phyloP scores from a whole-genome alignment of 1,140 invertebrate genomes.

The Lasioglossum baleicum region DNA sequence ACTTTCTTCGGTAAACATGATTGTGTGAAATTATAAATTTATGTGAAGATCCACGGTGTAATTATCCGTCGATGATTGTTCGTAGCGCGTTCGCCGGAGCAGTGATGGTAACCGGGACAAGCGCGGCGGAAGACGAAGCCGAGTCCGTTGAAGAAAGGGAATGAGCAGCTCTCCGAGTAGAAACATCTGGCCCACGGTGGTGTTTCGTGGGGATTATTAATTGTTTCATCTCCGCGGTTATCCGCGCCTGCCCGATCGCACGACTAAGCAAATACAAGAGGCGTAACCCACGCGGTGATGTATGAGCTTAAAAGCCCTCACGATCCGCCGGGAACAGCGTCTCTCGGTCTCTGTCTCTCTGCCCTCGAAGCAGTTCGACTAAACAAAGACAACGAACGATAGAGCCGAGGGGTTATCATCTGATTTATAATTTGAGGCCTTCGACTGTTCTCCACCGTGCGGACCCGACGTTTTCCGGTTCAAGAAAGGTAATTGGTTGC shows the following conservation, averaged over 20 bases:
- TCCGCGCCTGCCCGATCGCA: slow-evolving; percentile 73
- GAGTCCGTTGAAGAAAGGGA: not conserved
- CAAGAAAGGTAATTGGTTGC: slow-evolving; percentile 79
- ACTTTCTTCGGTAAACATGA: too few relatives aligned
- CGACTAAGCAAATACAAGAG: slow-evolving; percentile 79
- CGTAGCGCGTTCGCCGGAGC: not conserved
- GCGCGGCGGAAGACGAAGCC: slow-evolving; percentile 1
- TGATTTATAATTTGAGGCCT: slow-evolving; percentile 77
- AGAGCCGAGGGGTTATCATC: slow-evolving; percentile 69
- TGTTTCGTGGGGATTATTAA: slow-evolving; percentile 75
- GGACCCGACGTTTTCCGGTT: slow-evolving; percentile 75
- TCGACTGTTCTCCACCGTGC: slow-evolving; percentile 47
- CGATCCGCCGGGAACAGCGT: slow-evolving; percentile 58
- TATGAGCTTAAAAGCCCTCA: slow-evolving; percentile 79
- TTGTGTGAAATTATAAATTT: too few relatives aligned
- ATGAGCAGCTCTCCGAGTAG: slow-evolving; percentile 32
- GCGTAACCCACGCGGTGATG: slow-evolving; percentile 76
- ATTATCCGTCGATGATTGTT: not conserved
- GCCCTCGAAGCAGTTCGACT: slow-evolving; percentile 7
- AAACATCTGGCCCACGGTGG: slow-evolving; percentile 63
- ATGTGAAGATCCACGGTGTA: too few relatives aligned
- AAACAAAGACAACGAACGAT: slow-evolving; percentile 46
- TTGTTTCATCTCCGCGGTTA: slow-evolving; percentile 78
- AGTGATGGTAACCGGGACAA: slow-evolving; percentile 39
- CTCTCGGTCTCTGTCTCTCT: slow-evolving; percentile 36